Base-by-base conservation (phyloP, 2,797 vertebrate genomes). In the Enteromius treurensis region DNA sequence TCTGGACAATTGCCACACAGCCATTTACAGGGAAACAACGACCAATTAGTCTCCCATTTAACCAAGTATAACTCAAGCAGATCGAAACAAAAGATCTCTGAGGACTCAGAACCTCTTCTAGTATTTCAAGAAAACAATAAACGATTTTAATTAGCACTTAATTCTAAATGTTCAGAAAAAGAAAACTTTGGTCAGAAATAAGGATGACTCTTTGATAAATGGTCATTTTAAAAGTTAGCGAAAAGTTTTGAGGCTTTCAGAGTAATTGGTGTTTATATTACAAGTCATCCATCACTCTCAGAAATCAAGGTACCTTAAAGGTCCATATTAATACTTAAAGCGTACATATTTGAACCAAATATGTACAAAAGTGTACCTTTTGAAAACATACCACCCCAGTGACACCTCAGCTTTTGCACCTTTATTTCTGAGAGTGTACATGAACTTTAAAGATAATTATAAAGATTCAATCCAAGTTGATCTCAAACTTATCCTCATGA, bases 111-210 rank as follows among this genome's bases (percentile, higher is more conserved):
- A 76, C 29, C 58, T 82, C 55, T 26, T 77, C 42, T 68, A 64
- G 77, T 80, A 79, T 84, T 78, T 86, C 79, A 74, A 60, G 60
- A 81, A 80, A 75, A 79, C 62, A 77, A 77, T 77, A 81, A 58
- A 81, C 79, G 6, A 75, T 82, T 88, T 87, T 89, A 88, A 91
- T 91, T 88, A 89, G 81, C 86, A 86, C 87, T 62, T 87, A 88
- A 90, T 86, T 37, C 67, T 79, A 79, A 86, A 86, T 81, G 26
- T 13, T 81, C 89, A 65, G 23, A 26, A 32, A 37, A 86, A 37
- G 60, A 64, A 79, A 75, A 42, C 58, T 1, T 42, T 78, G 40
- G 26, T 79, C 64, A 79, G 11, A 73, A 81, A 77, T 6, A 73
- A 77, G 37, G 0, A 80, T 79, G 3, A 73, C 10, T 81, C 15